Conservation (phyloP, 1,140 invertebrate genomes). For the Phenacoccus solenopsis region DNA sequence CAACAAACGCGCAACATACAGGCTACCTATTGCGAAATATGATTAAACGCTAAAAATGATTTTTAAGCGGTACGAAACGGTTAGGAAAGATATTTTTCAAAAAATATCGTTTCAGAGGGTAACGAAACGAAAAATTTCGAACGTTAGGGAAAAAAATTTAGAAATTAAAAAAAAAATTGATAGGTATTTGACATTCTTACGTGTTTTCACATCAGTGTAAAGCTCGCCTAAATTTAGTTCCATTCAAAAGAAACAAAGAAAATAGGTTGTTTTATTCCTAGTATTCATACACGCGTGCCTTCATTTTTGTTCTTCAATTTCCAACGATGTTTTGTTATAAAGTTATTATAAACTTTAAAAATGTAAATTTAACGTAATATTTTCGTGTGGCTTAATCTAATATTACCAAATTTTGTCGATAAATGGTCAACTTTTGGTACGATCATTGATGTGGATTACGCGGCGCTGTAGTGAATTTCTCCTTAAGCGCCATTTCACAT, state of each 20-base stretch:
- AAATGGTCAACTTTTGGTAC: not conserved
- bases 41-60: too few relatives aligned
- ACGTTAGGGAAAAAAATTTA: too few relatives aligned
- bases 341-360: not conserved
- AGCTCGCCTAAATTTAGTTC: not conserved
- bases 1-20: too few relatives aligned
- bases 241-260: not conserved
- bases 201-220: not conserved
- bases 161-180: too few relatives aligned
- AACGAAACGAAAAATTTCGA: too few relatives aligned
- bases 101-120: too few relatives aligned
- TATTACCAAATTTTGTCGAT: not conserved
- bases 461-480: not conserved
- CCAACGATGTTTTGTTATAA: not conserved
- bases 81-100: too few relatives aligned
- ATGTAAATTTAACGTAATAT: not conserved
- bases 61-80: too few relatives aligned
- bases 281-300: not conserved
- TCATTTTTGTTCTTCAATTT: not conserved
- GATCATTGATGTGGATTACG: not conserved
- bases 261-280: not conserved
- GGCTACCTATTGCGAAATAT: too few relatives aligned
- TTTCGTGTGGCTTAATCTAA: not conserved
- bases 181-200: too few relatives aligned
- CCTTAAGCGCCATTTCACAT: not conserved